These are phyloP conservation scores for Thalassophryne amazonica DNA, from an alignment of 2,797 vertebrate species.

Conservation along the genomic window DNA sequence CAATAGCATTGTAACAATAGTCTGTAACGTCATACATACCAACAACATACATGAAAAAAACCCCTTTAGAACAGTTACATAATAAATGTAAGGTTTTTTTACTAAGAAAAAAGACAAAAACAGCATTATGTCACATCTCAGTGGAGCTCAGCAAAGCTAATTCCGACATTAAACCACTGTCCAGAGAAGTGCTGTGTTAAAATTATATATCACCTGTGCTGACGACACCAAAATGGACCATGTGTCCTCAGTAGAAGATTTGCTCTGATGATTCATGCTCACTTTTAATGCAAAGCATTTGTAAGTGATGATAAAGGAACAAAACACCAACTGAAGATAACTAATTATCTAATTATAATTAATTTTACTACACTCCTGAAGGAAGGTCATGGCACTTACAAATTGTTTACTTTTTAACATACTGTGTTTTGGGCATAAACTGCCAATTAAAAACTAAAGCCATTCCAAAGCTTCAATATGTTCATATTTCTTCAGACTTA, in stretches of 20 bases:
- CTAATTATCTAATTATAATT: too few relatives aligned
- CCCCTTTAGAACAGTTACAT: conserved; percentile 30
- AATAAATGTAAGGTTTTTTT: too few relatives aligned
- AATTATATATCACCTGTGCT: background rate
- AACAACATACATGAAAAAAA: conserved; percentile 18
- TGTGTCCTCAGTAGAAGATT: conserved; percentile 3
- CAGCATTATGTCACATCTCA: conserved; percentile 26
- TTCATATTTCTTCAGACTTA: too few relatives aligned
- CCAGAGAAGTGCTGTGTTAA: conserved; percentile 2
- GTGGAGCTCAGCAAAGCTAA: conserved; percentile 5
- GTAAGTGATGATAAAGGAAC: background rate
- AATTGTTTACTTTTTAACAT: too few relatives aligned
- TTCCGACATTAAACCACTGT: conserved; percentile 1
- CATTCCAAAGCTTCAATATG: too few relatives aligned
- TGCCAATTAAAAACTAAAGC: too few relatives aligned
- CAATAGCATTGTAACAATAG: too few relatives aligned
- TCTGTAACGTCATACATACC: too few relatives aligned
- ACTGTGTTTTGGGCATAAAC: too few relatives aligned
- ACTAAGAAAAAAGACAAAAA: conserved; percentile 19
- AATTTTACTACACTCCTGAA: too few relatives aligned
- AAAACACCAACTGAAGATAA: background rate
- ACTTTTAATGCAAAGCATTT: background rate
- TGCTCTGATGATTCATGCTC: background rate
- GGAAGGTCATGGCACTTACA: too few relatives aligned
- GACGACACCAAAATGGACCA: background rate